A percentile compares a stretch with the other conserved stretches of the same genome.
phyloP scores from a whole-genome alignment of 2,888 invertebrate genomes.

The Nezara viridula region DNA sequence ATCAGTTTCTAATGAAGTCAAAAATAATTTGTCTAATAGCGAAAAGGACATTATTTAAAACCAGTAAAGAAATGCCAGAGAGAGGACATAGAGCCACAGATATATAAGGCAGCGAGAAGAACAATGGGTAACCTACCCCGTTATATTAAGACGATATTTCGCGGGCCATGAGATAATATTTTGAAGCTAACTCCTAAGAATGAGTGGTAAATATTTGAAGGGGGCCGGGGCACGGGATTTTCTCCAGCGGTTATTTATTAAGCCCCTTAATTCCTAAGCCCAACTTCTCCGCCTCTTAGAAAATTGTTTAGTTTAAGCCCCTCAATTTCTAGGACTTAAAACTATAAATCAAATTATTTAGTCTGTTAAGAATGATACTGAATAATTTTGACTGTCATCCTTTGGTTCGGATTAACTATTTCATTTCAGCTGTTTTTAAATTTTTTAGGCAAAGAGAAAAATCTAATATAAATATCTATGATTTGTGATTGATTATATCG shows the following conservation, averaged over 20 bases:
- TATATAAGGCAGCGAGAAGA: neutral
- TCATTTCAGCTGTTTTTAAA: too few species aligned
- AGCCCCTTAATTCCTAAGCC: neutral
- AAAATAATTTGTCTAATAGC: neutral
- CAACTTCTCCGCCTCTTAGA: neutral
- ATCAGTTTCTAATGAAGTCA: too few species aligned
- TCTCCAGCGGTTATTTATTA: neutral
- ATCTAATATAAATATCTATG: too few species aligned
- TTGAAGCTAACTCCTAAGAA: neutral
- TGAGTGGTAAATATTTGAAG: slow-evolving; percentile 1
- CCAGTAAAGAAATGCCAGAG: neutral
- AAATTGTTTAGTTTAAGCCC: neutral
- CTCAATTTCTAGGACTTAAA: neutral
- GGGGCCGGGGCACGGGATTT: neutral
- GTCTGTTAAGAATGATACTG: neutral
- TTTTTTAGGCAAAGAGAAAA: too few species aligned
- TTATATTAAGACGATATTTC: slow-evolving; percentile 10
- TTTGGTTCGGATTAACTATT: too few species aligned
- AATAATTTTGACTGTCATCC: neutral
- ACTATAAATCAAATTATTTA: neutral
- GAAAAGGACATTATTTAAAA: neutral
- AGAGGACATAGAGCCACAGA: neutral
- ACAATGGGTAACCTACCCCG: neutral
- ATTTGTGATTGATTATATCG: too few species aligned
- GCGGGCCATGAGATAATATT: neutral